Conservation (phyloP, 2,113 vertebrate species). For the Sarotherodon lohbergeri region DNA sequence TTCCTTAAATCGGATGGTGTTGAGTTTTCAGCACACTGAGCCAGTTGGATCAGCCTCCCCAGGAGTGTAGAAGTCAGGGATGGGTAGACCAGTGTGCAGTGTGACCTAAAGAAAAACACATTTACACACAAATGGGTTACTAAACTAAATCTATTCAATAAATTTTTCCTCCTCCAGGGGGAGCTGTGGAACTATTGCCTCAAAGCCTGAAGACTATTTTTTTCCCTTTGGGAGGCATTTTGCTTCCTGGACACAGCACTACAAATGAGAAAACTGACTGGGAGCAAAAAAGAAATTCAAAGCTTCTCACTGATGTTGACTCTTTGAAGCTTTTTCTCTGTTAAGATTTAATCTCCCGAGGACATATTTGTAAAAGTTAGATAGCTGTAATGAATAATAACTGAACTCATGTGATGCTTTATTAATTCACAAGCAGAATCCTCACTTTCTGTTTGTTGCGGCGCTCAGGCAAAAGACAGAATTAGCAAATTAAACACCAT, state of each 20-base stretch:
- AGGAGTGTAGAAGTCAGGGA: conserved; percentile 91
- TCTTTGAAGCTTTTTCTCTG: conserved; percentile 30
- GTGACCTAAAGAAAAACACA: conserved; percentile 80
- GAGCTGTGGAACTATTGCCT: conserved; percentile 22
- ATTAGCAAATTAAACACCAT: neutral
- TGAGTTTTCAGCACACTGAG: conserved; percentile 68
- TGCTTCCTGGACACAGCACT: neutral
- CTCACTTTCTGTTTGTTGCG: neutral
- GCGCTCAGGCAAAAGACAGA: neutral
- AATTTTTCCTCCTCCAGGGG: conserved; percentile 29
- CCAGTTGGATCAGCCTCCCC: conserved; percentile 74
- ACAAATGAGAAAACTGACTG: neutral
- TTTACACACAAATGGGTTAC: neutral
- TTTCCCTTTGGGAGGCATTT: neutral
- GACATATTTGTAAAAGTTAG: neutral
- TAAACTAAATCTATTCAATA: neutral
- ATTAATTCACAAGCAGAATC: neutral
- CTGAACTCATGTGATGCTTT: neutral
- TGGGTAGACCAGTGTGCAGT: conserved; percentile 89
- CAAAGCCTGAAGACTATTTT: neutral
- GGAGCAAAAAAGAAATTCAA: conserved; percentile 1
- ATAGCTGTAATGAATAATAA: neutral
- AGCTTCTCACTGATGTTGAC: neutral
- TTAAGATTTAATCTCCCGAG: neutral
- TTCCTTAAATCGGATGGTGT: neutral